Base-by-base conservation (phyloP, 2,113 vertebrate species). In the Zosterops japonicus region DNA sequence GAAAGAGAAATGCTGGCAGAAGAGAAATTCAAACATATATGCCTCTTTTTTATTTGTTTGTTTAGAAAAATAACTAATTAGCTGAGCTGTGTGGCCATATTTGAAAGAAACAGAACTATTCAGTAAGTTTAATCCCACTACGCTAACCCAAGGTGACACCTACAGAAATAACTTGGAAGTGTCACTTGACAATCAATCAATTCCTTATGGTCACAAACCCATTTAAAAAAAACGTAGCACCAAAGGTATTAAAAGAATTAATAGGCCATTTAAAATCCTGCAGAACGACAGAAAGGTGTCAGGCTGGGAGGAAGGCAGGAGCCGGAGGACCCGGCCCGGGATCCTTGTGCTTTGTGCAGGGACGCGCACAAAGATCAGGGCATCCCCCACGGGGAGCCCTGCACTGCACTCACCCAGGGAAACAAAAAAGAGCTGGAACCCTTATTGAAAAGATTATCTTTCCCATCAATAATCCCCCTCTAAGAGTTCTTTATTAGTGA, bases 391-490 rank as follows among this genome's bases (percentile, higher is more conserved):
- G 24, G 56, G 52, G 86, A 94, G 94, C 78, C 95, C 95, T 5
- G 16, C 41, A 6, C 97, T 8, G 20, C 13, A 17, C 78, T 91
- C 50, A 11, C 95, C 71, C 22, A 3, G 72, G 64, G 35, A 91
- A 94, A 83, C n/a, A 84, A 89, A 91, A 96, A 96, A 94, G 78
- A 84, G 60, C 92, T 90, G 87, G 42, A 89, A 60, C 77, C 92
- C 97, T 98, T 98, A 98, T 98, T 98, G 98, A 98, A 98, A 98
- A 97, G 97, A 98, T 98, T 98, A 98, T 97, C 97, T 98, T 98
- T 93, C 88, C 97, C 98, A 98, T 98, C 98, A 98, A 98, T 98
- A 98, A 97, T 97, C 96, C 97, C 81, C 70, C 87, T 79, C 92
- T 94, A 96, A 96, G 94, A 92, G 95, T 96, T 97, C 97, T 98